These are phyloP conservation scores for Brachionus koreanus DNA, from an alignment of 1,140 invertebrate species.

Conservation along the genomic window DNA sequence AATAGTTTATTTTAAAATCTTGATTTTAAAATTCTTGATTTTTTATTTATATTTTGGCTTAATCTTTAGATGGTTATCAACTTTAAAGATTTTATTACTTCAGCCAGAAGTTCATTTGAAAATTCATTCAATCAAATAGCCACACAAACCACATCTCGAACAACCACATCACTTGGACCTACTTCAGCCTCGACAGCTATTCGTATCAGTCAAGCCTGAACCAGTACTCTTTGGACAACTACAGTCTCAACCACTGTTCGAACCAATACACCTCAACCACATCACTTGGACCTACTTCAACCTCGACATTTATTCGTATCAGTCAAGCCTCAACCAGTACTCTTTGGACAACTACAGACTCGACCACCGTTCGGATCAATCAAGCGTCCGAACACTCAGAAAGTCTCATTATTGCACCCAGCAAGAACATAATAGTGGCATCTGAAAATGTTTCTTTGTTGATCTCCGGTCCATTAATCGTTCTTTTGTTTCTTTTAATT, in stretches of 20 bases:
- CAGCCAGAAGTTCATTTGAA: neutral
- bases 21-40: slow-evolving; percentile 12
- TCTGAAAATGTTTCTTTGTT: neutral
- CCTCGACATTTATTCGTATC: neutral
- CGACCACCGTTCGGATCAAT: neutral
- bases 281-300: neutral
- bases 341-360: neutral
- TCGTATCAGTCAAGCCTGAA: too few relatives aligned
- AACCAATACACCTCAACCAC: too few relatives aligned
- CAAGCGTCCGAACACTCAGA: neutral
- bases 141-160: neutral
- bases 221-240: too few relatives aligned
- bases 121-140: neutral
- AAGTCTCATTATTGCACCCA: neutral
- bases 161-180: neutral
- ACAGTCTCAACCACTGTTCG: too few relatives aligned
- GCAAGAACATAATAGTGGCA: neutral
- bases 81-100: slow-evolving; percentile 3
- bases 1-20: neutral
- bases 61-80: slow-evolving; percentile 11
- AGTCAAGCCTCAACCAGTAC: neutral
- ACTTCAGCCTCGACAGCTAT: too few relatives aligned
- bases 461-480: neutral
- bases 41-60: slow-evolving; percentile 8
- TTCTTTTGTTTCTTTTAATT: neutral